Evolutionary conservation across 2,113 vertebrate genomes (phyloP), one percentile per base, ranked within the genome.

Genomic region (Procapra przewalskii): DNA sequence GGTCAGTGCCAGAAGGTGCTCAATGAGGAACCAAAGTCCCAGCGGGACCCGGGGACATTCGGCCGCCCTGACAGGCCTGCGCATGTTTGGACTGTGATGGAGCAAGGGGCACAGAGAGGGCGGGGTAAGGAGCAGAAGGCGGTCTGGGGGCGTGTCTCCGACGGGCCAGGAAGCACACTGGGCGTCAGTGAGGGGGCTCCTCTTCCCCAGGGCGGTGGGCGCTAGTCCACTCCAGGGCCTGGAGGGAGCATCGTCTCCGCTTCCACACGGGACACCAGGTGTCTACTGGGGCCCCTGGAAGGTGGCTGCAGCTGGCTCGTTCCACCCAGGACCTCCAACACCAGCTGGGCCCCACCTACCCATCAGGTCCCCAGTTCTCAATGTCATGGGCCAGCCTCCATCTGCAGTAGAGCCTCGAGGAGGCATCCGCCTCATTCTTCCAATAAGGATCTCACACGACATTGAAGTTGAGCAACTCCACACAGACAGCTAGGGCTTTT

Each of bases 381-480:
- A 25, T 0, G 7, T 19, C 2, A 1, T 59, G 29, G 36, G 19
- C 5, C 27, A 12, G 11, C 59, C 8, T 19, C 6, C 62, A 8
- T 1, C 4, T 6, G 2, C 15, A 1, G 59, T 0, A 11, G 29
- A 10, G 33, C 15, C 7, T 3, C 2, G 9, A 36, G 17, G 6
- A 16, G 36, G 23, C 2, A 7, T 54, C 2, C 3, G 6, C 48
- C 29, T 43, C 0, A 5, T 7, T 17, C 43, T 29, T 4, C 15
- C 0, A 0, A 0, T 3, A 31, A 48, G n/a, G n/a, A 9, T 19
- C 36, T 43, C 2, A 3, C 14, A 9, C 2, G 0, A 0, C 8
- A 1, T 0, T 10, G 2, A 10, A 1, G 14, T 3, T 2, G 3
- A 7, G 25, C 1, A 2, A 15, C 15, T 9, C 16, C 6, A 54